Evolutionary conservation across 2,888 invertebrate genomes (phyloP).

Genomic region (Tachina grossa): DNA sequence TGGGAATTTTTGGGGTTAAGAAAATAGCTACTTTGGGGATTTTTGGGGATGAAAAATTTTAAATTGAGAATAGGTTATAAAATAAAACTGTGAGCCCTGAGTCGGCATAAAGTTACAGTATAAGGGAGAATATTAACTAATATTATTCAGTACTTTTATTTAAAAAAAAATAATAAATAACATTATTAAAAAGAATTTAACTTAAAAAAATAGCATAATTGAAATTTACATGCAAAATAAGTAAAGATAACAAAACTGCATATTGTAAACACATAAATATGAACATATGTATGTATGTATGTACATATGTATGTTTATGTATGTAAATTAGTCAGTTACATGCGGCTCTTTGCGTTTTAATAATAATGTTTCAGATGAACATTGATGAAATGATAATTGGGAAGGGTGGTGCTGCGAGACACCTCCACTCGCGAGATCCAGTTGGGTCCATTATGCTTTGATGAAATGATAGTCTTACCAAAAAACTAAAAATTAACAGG

Average conservation of each 20-base stretch:
- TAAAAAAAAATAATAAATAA: neutral
- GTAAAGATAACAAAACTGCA: neutral
- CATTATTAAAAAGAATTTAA: neutral
- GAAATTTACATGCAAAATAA: conserved; percentile 24
- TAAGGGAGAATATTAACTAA: conserved; percentile 52
- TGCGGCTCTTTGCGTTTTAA: neutral
- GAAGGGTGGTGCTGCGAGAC: too few relatives aligned
- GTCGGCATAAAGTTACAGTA: too few relatives aligned
- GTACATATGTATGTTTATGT: neutral
- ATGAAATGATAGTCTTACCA: too few relatives aligned
- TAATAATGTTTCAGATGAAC: neutral
- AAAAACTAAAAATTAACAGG: too few relatives aligned
- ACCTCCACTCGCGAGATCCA: too few relatives aligned
- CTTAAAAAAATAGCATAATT: neutral
- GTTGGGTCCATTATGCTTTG: too few relatives aligned
- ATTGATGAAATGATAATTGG: too few relatives aligned
- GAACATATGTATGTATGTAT: neutral
- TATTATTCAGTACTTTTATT: conserved; percentile 41
- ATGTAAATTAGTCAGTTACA: neutral
- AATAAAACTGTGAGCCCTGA: too few relatives aligned
- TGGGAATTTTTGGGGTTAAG: too few relatives aligned
- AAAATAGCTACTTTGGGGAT: too few relatives aligned
- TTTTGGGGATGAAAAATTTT: too few relatives aligned
- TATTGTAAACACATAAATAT: neutral
- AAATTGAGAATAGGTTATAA: too few relatives aligned